A percentile compares a stretch with the other conserved stretches of the same genome.
Evolutionary conservation across 2,888 invertebrate species (phyloP).

Genomic region (Coecobrya sp.): DNA sequence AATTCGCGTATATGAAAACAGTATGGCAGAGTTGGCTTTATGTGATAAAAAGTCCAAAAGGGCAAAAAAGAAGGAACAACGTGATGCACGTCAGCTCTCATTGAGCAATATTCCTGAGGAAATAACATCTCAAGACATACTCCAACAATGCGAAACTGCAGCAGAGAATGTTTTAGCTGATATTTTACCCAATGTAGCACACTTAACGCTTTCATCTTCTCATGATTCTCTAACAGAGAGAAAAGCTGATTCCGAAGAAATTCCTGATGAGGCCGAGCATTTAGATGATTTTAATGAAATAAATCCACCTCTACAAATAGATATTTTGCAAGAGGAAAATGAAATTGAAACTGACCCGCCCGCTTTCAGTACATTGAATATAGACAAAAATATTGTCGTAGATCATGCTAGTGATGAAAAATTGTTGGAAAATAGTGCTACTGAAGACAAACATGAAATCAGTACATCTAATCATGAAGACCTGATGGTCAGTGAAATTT

Average conservation of each 20-base stretch:
- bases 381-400: no score
- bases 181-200: not conserved
- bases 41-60: not conserved
- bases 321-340: not conserved
- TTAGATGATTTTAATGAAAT: not conserved
- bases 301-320: not conserved
- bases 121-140: not conserved
- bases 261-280: not conserved
- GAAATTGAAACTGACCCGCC: not conserved
- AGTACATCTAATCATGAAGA: no score
- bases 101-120: not conserved
- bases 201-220: not conserved
- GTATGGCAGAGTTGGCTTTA: not conserved
- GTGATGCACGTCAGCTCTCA: not conserved
- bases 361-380: not conserved
- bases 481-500: no score
- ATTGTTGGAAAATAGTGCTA: no score
- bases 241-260: not conserved
- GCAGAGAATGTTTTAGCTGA: not conserved
- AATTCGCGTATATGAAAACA: no score
- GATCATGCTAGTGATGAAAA: no score
- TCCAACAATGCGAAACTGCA: conserved; percentile 12
- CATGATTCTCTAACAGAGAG: not conserved
- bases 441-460: no score
- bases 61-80: conserved; percentile 34